Base-by-base conservation (phyloP, 2,888 invertebrate genomes). In the Disparrhopalites patrizii region DNA sequence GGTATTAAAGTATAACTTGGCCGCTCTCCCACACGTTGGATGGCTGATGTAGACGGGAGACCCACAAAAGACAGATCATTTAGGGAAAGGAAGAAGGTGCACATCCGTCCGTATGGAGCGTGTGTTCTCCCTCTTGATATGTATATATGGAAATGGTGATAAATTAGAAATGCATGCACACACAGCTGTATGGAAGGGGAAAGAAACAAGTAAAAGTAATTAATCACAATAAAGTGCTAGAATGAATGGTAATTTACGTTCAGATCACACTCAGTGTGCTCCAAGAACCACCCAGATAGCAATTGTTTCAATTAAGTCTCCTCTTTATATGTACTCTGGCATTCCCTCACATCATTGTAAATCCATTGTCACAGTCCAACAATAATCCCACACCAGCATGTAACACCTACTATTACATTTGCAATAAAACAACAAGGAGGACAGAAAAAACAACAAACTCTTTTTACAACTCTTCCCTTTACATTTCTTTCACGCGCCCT, bases 191-290 rank as follows among this genome's bases (percentile, higher is more conserved):
- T 31, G 8, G 36, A 36, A 36, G 13, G 36, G 36, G n/a, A 18
- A 30, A 10, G 52, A 50, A 50, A 61, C 61, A 61, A 61, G 61
- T 61, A 27, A 51, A 33, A 61, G 61, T 61, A 61, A 61, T 61
- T 61, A 61, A 61, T 61, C 51, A 61, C 61, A 52, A 61, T 61
- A 61, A 61, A 61, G 50, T 38, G 50, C 52, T 52, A 52, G 31
- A 38, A 51, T 61, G 61, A 61, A 61, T 61, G 52, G 50, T 61
- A 33, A 61, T 61, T 61, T 30, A 61, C 51, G 52, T 61, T 51
- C 25, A 61, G 52, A 61, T 61, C 61, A 61, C 61, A 61, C 61
- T 51, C 27, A 50, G 30, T 31, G 60, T 51, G 18, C 47, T 47
- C 30, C 33, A 20, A 51, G 51, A 36, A 61, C 61, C 61, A 52